Base-by-base conservation (phyloP, 2,113 vertebrate genomes). In the Chloroceryle aenea region DNA sequence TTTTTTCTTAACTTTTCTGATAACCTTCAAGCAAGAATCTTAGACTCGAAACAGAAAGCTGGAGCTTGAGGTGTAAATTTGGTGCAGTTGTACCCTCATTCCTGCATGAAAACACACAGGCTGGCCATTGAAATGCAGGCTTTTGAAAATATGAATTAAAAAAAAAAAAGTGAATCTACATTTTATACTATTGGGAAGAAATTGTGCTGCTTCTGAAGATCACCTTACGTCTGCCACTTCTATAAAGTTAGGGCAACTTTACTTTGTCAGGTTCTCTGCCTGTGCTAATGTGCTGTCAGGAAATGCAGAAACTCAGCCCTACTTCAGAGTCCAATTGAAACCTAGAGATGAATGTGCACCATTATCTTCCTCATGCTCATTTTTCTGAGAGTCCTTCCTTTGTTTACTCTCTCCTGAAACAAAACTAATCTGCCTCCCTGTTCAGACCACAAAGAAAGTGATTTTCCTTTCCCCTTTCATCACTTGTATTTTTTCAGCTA, bases 401-500 rank as follows among this genome's bases (percentile, higher is more conserved):
- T 86, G 32, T 93, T 96, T 87, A 55, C 59, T 42, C 47, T 58
- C 32, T 80, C 55, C 59, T 59, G 63, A 93, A 96, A 76, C 5
- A 88, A 80, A 76, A 74, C 45, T 77, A 84, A 63, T 43, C 90
- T 92, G 82, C 16, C 43, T 77, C 34, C 14, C 23, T 52, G 15
- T 77, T 93, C 85, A 86, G 58, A 71, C 79, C 61, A 88, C 79
- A 90, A 91, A 96, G 85, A 88, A 94, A 75, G 43, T 91, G 38
- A 36, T 94, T 93, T 96, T 96, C 92, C 13, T 0, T 84, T 95
- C 74, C 43, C 19, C 81, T 91, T 96, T 96, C 68, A 92, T 93
- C 72, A 47, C 59, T 73, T 89, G n/a, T 42, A 34, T 87, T 88
- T 96, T 93, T 84, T 86, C 47, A 90, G 4, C 62, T 59, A 43